phyloP scores from a whole-genome alignment of 2,888 invertebrate genomes.

The Leistus spinibarbis region DNA sequence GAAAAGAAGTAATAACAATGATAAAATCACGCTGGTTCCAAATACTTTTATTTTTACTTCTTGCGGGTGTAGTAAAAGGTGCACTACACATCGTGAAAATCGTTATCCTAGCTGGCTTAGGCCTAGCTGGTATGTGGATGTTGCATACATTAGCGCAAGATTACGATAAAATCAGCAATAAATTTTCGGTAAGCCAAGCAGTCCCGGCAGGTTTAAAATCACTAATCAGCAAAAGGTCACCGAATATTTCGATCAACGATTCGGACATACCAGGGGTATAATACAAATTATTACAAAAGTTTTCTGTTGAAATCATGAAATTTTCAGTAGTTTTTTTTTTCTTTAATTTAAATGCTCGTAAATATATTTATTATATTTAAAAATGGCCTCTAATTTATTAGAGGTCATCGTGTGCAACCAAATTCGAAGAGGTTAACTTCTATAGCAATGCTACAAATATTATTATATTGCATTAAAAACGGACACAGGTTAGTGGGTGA shows the following conservation, averaged over 20 bases:
- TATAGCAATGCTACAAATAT: no score
- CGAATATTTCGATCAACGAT: neutral
- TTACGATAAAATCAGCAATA: constrained; percentile 52
- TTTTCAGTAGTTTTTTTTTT: neutral
- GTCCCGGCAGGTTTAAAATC: neutral
- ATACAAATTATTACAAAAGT: neutral
- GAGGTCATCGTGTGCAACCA: no score
- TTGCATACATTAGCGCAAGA: constrained; percentile 58
- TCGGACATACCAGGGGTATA: constrained; percentile 28
- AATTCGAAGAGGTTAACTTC: no score
- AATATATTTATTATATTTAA: no score
- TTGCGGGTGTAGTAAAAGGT: constrained; percentile 51
- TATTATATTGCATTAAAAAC: no score
- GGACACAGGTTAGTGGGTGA: neutral
- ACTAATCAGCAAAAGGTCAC: constrained; percentile 12
- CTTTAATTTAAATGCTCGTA: no score
- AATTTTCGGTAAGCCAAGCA: constrained; percentile 7
- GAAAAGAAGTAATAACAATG: neutral
- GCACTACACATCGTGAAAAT: constrained; percentile 55
- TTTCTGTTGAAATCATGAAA: neutral
- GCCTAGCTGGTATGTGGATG: constrained; percentile 59
- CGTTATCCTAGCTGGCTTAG: constrained; percentile 55
- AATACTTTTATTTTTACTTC: constrained; percentile 43
- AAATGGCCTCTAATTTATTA: no score
- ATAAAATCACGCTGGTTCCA: constrained; percentile 42